Evolutionary conservation across 2,113 vertebrate species (phyloP), one percentile per base, ranked within the genome.

Genomic region (Indicator maculatus): DNA sequence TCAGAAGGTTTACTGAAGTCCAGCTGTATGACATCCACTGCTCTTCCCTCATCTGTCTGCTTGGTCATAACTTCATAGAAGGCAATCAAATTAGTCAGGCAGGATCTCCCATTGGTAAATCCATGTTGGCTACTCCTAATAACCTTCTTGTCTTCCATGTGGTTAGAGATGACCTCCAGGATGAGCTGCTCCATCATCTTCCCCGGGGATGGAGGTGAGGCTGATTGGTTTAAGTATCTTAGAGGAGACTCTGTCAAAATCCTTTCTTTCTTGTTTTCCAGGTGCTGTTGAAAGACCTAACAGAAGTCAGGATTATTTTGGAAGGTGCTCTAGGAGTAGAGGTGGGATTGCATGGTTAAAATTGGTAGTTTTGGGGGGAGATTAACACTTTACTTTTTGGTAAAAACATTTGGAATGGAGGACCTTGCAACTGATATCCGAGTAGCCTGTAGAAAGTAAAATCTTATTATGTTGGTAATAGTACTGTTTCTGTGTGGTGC

Each of bases 311-410:
- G 73, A 77, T 31, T 24, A 55, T 56, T 93, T 95, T 93, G 47
- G 64, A 91, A 79, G 72, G 19, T 91, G 45, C 92, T 87, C 76
- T 74, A 90, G 95, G 45, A 87, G 58, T 56, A 86, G 82, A 96
- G 95, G 97, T 97, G 94, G 80, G 28, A 18, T 52, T 85, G 8
- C 5, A 9, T 47, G 20, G 9, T 64, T 69, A 41, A 64, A 47
- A 30, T 15, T 15, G 30, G 5, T 67, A 30, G 31, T 16, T 88
- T 33, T n/a, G 45, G 30, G n/a, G n/a, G 5, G 50, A 19, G 21
- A 44, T 38, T 5, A 55, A 28, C 15, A 55, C 19, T 45, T 84
- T 80, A 3, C 26, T 59, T 75, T 59, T 71, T 19, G 30, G 60
- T 18, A 31, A 26, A 64, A 69, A 17, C 17, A 28, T 65, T 59